phyloP scores from a whole-genome alignment of 2,888 invertebrate genomes.

The Eumacrocentrus americanus region DNA sequence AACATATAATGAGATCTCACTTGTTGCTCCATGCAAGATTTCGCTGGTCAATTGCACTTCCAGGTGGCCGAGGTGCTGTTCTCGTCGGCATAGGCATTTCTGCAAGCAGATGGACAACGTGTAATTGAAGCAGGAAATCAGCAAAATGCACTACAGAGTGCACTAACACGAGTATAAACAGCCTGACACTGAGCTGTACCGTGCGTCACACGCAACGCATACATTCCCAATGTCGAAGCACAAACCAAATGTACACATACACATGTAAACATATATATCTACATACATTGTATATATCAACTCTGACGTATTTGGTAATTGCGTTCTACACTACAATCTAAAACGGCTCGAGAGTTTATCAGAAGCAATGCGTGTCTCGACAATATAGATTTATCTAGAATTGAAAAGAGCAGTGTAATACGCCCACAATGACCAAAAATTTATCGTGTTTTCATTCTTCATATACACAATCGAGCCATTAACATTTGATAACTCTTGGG shows the following conservation, averaged over 20 bases:
- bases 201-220: slow-evolving; percentile 26
- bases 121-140: slow-evolving; percentile 19
- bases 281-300: slow-evolving; percentile 8
- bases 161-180: slow-evolving; percentile 32
- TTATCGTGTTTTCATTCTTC: not conserved
- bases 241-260: too few species aligned
- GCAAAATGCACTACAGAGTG: slow-evolving; percentile 24
- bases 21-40: slow-evolving; percentile 48
- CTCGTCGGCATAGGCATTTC: slow-evolving; percentile 70
- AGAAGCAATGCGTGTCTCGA: not conserved
- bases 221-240: slow-evolving; percentile 27
- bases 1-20: slow-evolving; percentile 40
- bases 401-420: not conserved
- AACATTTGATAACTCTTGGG: too few species aligned
- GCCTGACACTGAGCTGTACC: slow-evolving; percentile 41
- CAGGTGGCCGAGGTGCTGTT: slow-evolving; percentile 66
- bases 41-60: slow-evolving; percentile 55
- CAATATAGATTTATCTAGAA: too few species aligned
- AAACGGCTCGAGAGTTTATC: slow-evolving; percentile 4
- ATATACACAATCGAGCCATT: too few species aligned
- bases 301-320: slow-evolving; percentile 18
- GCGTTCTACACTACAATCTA: slow-evolving; percentile 12
- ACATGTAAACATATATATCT: not conserved
- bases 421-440: slow-evolving; percentile 2
- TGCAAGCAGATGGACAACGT: slow-evolving; percentile 43